Percentiles rank a stretch among this genome's conserved stretches.
These are phyloP conservation scores for Orchesella flavescens DNA, from an alignment of 2,888 invertebrate species.

Conservation along the genomic window DNA sequence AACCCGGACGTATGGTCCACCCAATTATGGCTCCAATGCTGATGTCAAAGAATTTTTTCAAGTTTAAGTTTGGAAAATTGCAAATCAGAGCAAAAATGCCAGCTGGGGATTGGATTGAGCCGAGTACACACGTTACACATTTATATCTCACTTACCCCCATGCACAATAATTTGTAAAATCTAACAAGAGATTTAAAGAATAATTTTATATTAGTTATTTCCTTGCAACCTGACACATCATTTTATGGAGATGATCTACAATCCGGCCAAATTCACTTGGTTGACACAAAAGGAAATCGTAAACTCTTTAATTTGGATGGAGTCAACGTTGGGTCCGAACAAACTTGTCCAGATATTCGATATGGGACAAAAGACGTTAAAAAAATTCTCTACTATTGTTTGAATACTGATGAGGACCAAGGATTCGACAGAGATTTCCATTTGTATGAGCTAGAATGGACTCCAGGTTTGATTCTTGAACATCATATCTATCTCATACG, in stretches of 20 bases:
- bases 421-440: slow-evolving; percentile 63
- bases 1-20: slow-evolving; percentile 33
- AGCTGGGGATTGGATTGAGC: slow-evolving; percentile 64
- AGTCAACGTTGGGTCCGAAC: slow-evolving; percentile 51
- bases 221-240: slow-evolving; percentile 48
- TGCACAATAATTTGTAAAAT: not conserved
- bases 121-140: slow-evolving; percentile 31
- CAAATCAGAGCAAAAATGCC: slow-evolving; percentile 65
- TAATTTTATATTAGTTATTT: slow-evolving; percentile 38
- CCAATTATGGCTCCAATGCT: slow-evolving; percentile 61
- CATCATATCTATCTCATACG: no score
- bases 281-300: slow-evolving; percentile 60
- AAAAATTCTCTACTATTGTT: slow-evolving; percentile 38
- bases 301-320: slow-evolving; percentile 32
- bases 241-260: slow-evolving; percentile 40
- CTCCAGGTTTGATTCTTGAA: slow-evolving; percentile 51
- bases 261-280: slow-evolving; percentile 60
- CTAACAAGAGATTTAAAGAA: not conserved
- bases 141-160: no score
- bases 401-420: slow-evolving; percentile 35
- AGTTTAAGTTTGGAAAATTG: slow-evolving; percentile 59
- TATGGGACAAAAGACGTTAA: slow-evolving; percentile 41
- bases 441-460: slow-evolving; percentile 62
- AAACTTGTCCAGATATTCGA: slow-evolving; percentile 60
- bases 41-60: slow-evolving; percentile 40